These are phyloP conservation scores for Drosophila pegasa DNA, from an alignment of 2,888 invertebrate genomes.

Conservation along the genomic window DNA sequence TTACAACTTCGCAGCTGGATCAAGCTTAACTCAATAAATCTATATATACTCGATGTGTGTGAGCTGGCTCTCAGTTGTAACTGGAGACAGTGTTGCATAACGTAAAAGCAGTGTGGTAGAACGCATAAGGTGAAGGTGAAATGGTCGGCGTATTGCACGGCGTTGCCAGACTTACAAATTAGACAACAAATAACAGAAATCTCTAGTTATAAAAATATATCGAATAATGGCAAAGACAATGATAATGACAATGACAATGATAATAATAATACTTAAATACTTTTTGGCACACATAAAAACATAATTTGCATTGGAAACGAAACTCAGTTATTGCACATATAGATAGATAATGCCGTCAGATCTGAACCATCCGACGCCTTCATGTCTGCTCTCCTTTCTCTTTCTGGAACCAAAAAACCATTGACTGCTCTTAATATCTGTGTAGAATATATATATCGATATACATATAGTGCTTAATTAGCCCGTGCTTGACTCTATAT, in stretches of 20 bases:
- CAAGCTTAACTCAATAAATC: conserved; percentile 27
- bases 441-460: conserved; percentile 28
- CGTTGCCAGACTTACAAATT: conserved; percentile 66
- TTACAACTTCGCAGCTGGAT: conserved; percentile 38
- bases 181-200: conserved; percentile 58
- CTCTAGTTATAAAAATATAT: conserved; percentile 17
- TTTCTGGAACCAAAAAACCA: conserved; percentile 75
- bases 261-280: conserved; percentile 55
- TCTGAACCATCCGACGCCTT: conserved; percentile 28
- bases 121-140: conserved; percentile 1
- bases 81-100: conserved; percentile 39
- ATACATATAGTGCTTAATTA: conserved; percentile 58
- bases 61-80: conserved; percentile 3
- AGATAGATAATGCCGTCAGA: conserved; percentile 43
- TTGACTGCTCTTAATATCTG: conserved; percentile 64
- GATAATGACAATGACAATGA: conserved; percentile 19
- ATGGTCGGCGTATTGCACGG: conserved; percentile 65
- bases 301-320: conserved; percentile 41
- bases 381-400: conserved; percentile 17
- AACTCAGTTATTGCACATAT: conserved; percentile 59
- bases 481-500: conserved; percentile 20
- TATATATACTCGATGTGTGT: conserved; percentile 11
- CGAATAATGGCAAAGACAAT: conserved; percentile 25
- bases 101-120: conserved; percentile 35
- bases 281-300: conserved; percentile 74